These are phyloP conservation scores for Podotricha telesiphe DNA, from an alignment of 2,888 invertebrate species.

Conservation along the genomic window DNA sequence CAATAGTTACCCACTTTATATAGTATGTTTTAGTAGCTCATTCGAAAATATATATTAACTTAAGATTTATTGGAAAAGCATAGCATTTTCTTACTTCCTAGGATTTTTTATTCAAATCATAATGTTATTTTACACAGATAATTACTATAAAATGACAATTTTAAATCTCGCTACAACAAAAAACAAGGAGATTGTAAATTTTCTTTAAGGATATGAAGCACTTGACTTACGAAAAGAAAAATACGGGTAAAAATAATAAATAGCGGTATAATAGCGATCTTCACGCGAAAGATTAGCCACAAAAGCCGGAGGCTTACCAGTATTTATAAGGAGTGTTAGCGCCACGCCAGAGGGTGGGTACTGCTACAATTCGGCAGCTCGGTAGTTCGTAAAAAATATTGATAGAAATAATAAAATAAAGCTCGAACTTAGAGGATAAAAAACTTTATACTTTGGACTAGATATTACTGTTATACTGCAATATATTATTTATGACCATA, in stretches of 20 bases:
- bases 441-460: conserved; percentile 6
- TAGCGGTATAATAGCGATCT: conserved; percentile 81
- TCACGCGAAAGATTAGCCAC: conserved; percentile 82
- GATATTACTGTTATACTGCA: conserved; percentile 1
- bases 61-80: background rate
- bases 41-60: background rate
- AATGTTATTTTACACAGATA: background rate
- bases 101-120: background rate
- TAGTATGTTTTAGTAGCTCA: background rate
- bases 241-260: conserved; percentile 78
- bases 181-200: conserved; percentile 47
- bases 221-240: conserved; percentile 76
- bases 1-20: background rate
- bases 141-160: conserved; percentile 50
- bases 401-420: conserved; percentile 32
- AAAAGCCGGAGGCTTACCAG: conserved; percentile 80
- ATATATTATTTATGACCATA: conserved; percentile 9
- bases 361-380: conserved; percentile 44
- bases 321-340: conserved; percentile 81
- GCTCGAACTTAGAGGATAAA: conserved; percentile 12
- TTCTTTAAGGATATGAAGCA: conserved; percentile 64
- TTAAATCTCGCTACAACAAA: conserved; percentile 67
- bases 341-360: conserved; percentile 66
- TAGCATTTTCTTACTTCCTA: background rate
- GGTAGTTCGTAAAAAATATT: conserved; percentile 39